Conservation (phyloP, 2,888 invertebrate genomes). For the Macaria notata region DNA sequence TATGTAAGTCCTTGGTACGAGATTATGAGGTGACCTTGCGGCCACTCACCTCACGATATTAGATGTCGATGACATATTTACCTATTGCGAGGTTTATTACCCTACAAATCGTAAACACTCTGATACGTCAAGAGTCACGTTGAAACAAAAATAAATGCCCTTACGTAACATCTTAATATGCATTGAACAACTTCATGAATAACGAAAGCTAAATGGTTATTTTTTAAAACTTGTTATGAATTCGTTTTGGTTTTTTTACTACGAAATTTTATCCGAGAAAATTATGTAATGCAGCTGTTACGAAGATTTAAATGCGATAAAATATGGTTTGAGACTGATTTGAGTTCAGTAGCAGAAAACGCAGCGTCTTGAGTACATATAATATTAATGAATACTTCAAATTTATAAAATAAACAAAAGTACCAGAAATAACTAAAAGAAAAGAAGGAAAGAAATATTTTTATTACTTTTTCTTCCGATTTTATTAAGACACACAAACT, state of each 20-base stretch:
- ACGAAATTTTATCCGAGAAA: neutral
- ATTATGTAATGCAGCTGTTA: neutral
- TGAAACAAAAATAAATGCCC: neutral
- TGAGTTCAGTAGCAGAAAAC: too few relatives aligned
- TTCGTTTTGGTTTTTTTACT: neutral
- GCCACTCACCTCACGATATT: slow-evolving; percentile 53
- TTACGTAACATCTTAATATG: slow-evolving; percentile 2
- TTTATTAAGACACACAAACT: too few relatives aligned
- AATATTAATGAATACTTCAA: too few relatives aligned
- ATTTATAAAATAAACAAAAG: too few relatives aligned
- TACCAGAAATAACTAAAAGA: too few relatives aligned
- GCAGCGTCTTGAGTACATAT: too few relatives aligned
- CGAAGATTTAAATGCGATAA: too few relatives aligned
- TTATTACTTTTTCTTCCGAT: too few relatives aligned
- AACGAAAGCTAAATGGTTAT: neutral
- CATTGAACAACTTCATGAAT: neutral
- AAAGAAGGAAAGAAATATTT: too few relatives aligned
- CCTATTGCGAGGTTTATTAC: slow-evolving; percentile 26
- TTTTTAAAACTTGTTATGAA: neutral
- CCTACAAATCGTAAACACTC: neutral
- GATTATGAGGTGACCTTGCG: slow-evolving; percentile 65
- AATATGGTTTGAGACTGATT: too few relatives aligned
- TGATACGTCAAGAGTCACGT: neutral
- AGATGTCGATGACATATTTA: slow-evolving; percentile 37
- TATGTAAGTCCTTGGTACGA: slow-evolving; percentile 62